Percentiles rank a stretch among this genome's conserved stretches.
Evolutionary conservation across 1,140 invertebrate species (phyloP).

Genomic region (Dolichoris vasculosae): DNA sequence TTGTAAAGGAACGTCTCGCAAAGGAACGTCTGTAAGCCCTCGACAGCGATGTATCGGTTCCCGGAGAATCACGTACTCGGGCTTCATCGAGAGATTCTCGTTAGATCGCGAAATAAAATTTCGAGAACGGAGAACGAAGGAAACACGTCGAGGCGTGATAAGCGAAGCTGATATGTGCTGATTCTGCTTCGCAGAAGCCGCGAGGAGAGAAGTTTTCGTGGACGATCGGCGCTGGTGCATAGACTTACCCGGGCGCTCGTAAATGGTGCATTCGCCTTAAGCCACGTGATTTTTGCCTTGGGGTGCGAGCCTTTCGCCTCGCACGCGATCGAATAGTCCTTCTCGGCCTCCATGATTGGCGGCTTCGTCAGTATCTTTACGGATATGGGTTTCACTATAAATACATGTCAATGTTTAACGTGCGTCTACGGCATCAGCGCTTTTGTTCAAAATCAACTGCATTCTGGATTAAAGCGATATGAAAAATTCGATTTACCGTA

Average conservation of each 20-base stretch:
- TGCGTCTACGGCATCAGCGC: background rate
- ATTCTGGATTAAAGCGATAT: background rate
- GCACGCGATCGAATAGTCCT: conserved; percentile 84
- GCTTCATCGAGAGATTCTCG: background rate
- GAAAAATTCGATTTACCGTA: background rate
- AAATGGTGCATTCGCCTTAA: conserved; percentile 84
- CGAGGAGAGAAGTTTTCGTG: no score
- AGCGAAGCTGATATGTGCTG: no score
- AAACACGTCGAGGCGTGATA: background rate
- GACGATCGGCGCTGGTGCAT: no score
- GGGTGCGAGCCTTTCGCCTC: conserved; percentile 89
- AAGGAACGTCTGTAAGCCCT: background rate
- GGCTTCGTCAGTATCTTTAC: conserved; percentile 85
- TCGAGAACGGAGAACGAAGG: no score
- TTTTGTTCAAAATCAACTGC: background rate
- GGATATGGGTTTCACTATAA: conserved; percentile 83
- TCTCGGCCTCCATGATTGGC: conserved; percentile 84
- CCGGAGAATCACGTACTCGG: no score
- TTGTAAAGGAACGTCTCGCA: background rate
- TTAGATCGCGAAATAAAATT: background rate
- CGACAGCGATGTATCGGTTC: background rate
- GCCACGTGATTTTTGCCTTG: conserved; percentile 87
- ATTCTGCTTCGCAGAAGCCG: no score
- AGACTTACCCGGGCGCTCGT: conserved; percentile 81
- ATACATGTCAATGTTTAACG: conserved; percentile 19